Percentiles rank a stretch among this genome's conserved stretches.
Evolutionary conservation across 2,113 vertebrate species (phyloP).

Genomic region (Ahaetulla prasina): DNA sequence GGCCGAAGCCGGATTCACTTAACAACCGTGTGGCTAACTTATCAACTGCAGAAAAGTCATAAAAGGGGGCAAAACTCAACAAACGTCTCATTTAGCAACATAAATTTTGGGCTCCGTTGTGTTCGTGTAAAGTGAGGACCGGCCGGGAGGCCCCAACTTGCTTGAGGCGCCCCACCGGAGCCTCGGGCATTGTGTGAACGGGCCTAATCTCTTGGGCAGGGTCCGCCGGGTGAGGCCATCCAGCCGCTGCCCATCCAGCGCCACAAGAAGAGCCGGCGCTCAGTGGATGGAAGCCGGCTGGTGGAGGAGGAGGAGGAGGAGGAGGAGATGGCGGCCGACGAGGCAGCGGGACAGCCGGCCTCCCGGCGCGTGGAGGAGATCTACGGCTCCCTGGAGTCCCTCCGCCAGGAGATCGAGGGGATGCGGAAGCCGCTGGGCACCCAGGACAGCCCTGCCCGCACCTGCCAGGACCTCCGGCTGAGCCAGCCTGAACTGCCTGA

Average conservation of each 20-base stretch:
- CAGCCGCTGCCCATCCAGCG: constrained; percentile 89
- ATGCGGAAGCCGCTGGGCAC: constrained; percentile 97
- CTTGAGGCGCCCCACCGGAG: not conserved
- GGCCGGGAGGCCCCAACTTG: not conserved
- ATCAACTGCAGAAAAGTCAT: too few relatives aligned
- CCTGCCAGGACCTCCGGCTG: constrained; percentile 97
- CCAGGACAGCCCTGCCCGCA: constrained; percentile 86
- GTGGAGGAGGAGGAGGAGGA: constrained; percentile 4
- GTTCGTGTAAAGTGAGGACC: not conserved
- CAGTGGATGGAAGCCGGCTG: constrained; percentile 90
- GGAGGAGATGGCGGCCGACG: constrained; percentile 49
- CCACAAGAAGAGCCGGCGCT: constrained; percentile 77
- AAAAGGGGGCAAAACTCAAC: too few relatives aligned
- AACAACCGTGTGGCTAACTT: too few relatives aligned
- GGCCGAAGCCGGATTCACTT: too few relatives aligned
- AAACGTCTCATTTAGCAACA: too few relatives aligned
- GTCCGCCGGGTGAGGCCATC: constrained; percentile 93
- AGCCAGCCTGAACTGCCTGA: constrained; percentile 92
- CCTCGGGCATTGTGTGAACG: not conserved
- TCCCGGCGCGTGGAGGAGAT: constrained; percentile 97
- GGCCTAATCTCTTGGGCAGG: constrained; percentile 63
- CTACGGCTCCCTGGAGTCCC: constrained; percentile 90
- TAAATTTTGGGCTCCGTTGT: not conserved
- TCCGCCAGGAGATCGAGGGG: constrained; percentile 96
- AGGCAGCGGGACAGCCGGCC: constrained; percentile 85